Evolutionary conservation across 2,888 invertebrate species (phyloP).

Genomic region (Agonopterix arenella): DNA sequence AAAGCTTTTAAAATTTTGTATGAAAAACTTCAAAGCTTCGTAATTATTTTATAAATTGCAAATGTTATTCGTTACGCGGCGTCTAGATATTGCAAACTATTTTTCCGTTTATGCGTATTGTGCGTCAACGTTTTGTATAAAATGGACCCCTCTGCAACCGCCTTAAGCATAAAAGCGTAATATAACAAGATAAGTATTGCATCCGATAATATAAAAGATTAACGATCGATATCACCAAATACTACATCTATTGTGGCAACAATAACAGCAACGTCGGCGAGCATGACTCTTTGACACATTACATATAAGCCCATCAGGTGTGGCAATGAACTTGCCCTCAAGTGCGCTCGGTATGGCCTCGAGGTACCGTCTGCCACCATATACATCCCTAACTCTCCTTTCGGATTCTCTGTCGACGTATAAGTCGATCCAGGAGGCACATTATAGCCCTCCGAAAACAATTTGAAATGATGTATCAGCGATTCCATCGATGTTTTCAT

Average conservation of each 20-base stretch:
- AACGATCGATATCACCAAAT: constrained; percentile 80
- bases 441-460: constrained; percentile 87
- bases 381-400: constrained; percentile 92
- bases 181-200: too few relatives aligned
- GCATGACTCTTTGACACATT: constrained; percentile 69
- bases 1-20: too few relatives aligned
- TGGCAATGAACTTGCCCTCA: constrained; percentile 76
- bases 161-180: too few relatives aligned
- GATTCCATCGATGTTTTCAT: constrained; percentile 95
- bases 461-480: constrained; percentile 93
- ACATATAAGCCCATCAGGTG: constrained; percentile 79
- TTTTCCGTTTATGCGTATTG: too few relatives aligned
- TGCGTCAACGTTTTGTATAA: too few relatives aligned
- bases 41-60: too few relatives aligned
- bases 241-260: constrained; percentile 82
- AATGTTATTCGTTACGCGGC: too few relatives aligned
- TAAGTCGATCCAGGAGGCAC: constrained; percentile 92
- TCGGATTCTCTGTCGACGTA: constrained; percentile 88
- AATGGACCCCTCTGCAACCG: too few relatives aligned
- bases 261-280: constrained; percentile 89
- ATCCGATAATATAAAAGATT: constrained; percentile 11
- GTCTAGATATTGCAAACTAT: too few relatives aligned
- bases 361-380: constrained; percentile 90
- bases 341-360: constrained; percentile 82
- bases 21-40: too few relatives aligned